These are phyloP conservation scores for Phortica variegata DNA, from an alignment of 1,140 invertebrate genomes.

Conservation along the genomic window DNA sequence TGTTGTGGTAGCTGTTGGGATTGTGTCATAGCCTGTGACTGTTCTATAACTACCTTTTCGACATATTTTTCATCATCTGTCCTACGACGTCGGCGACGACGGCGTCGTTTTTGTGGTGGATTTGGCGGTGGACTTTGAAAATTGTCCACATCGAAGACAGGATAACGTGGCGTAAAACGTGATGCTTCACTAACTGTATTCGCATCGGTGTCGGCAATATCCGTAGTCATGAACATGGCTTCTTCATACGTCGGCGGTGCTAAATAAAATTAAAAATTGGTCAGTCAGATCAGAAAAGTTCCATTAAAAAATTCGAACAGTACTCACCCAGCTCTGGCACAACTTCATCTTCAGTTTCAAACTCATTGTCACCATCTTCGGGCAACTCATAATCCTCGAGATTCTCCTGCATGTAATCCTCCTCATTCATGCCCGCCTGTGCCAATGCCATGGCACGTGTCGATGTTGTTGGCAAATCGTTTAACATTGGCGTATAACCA, in stretches of 20 bases:
- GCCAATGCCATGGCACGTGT: conserved; percentile 31
- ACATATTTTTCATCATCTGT: no score
- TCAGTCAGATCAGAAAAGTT: neutral
- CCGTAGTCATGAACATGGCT: conserved; percentile 49
- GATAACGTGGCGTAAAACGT: conserved; percentile 46
- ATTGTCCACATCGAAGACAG: conserved; percentile 47
- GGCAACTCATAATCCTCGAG: conserved; percentile 37
- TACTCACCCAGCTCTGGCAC: conserved; percentile 39
- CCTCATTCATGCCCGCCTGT: conserved; percentile 17
- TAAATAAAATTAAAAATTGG: conserved; percentile 5
- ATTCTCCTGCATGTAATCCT: conserved; percentile 20
- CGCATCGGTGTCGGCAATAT: conserved; percentile 46
- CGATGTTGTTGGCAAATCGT: conserved; percentile 42
- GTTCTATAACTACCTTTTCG: neutral
- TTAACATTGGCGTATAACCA: conserved; percentile 13
- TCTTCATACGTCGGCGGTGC: conserved; percentile 52
- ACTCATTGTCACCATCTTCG: conserved; percentile 40
- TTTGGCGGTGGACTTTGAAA: conserved; percentile 41
- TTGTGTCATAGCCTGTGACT: neutral
- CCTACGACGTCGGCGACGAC: conserved; percentile 24
- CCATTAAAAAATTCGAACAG: neutral
- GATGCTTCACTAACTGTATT: conserved; percentile 41
- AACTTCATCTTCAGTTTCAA: conserved; percentile 30
- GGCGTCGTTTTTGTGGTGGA: conserved; percentile 35
- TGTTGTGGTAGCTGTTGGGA: neutral